These are phyloP conservation scores for Notiomystis cincta DNA, from an alignment of 2,113 vertebrate species.

Conservation along the genomic window DNA sequence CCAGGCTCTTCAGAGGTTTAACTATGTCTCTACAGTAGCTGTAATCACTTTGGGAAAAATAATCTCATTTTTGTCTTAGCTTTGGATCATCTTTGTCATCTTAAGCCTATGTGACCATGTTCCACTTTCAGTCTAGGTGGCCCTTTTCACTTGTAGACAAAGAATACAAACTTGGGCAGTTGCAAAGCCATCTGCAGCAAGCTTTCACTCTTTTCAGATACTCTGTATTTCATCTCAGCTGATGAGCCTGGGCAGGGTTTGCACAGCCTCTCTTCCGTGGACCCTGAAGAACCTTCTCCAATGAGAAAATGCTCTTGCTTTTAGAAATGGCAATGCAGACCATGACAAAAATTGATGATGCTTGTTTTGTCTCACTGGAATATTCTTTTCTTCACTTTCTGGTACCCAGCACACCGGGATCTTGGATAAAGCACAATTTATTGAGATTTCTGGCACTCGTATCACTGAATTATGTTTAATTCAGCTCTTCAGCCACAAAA, in stretches of 20 bases:
- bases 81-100: not conserved
- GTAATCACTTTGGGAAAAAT: not conserved
- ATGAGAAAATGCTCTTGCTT: not conserved
- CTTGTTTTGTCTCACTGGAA: not conserved
- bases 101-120: not conserved
- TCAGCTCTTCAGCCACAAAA: not conserved
- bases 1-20: not conserved
- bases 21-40: not conserved
- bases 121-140: not conserved
- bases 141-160: not conserved
- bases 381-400: not conserved
- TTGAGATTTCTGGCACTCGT: not conserved
- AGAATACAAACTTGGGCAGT: not conserved
- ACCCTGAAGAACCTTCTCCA: not conserved
- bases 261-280: not conserved
- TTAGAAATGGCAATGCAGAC: not conserved
- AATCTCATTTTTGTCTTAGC: not conserved
- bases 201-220: not conserved
- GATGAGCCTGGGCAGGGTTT: not conserved
- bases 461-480: not conserved
- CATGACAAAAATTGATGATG: not conserved
- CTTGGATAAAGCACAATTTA: conserved; percentile 23
- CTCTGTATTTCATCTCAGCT: not conserved
- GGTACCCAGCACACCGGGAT: conserved; percentile 9
- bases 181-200: not conserved